Base-by-base conservation (phyloP, 2,888 invertebrate genomes). In the Drosophila antonietae region DNA sequence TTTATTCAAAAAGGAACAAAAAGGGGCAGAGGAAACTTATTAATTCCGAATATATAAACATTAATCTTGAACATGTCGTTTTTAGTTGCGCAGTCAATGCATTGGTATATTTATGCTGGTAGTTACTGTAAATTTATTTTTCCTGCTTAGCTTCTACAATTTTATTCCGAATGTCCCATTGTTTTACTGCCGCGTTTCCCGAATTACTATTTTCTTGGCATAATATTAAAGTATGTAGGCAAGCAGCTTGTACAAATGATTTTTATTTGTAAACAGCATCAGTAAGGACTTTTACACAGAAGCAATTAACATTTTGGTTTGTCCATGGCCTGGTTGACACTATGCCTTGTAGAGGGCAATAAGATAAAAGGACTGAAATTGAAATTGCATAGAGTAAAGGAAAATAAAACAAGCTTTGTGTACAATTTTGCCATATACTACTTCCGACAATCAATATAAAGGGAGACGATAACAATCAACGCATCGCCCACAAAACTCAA, bases 371-470 rank as follows among this genome's bases (percentile, higher is more conserved):
- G 15, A 41, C 43, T 41, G 31, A 23, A 20, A 39, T 44, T 53
- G 44, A 51, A 31, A 44, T 41, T 41, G 18, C 15, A 35, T 12
- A 56, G 59, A 41, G 8, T 57, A 63, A 66, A 60, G 28, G 20
- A 31, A 68, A 55, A 31, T 31, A 31, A 69, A 67, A 69, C 75
- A 67, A 78, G 78, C 74, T 63, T 75, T 81, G 75, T 79, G 69
- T 77, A 79, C 78, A 80, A 85, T 85, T 85, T 75, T 75, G 69
- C 69, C 72, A 80, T 78, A 80, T 70, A 73, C 71, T 62, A 58
- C 28, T 58, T 55, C 49, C 51, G 41, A 53, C 69, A 74, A 74
- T 69, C 69, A 60, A 69, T 74, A 58, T n/a, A 15, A 28, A 23
- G 6, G 28, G 9, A 37, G 15, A 18, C 23, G 43, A 62, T 55